These are phyloP conservation scores for Peromyscus aztecus DNA, from an alignment of 2,797 vertebrate species.

Conservation along the genomic window DNA sequence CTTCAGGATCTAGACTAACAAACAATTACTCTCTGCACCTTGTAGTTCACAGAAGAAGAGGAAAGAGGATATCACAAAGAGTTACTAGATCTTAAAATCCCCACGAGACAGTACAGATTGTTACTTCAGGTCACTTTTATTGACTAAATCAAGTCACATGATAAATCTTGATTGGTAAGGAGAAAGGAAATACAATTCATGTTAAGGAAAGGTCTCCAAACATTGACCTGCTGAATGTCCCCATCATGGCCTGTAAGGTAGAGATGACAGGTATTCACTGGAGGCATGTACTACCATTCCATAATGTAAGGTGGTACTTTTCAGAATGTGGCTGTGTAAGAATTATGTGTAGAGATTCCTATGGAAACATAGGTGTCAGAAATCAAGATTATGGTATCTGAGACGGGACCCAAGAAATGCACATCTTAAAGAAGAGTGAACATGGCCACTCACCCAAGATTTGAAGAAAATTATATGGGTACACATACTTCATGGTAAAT, in stretches of 20 bases:
- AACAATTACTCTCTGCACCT: background rate
- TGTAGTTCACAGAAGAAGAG: background rate
- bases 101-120: background rate
- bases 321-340: background rate
- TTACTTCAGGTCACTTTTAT: background rate
- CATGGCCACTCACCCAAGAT: background rate
- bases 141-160: background rate
- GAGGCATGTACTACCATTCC: background rate
- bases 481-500: background rate
- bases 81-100: background rate
- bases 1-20: background rate
- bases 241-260: no score
- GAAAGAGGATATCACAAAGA: background rate
- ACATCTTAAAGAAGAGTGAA: background rate
- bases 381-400: background rate
- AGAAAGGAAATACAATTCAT: background rate
- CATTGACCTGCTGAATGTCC: no score
- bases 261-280: background rate
- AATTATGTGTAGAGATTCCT: background rate
- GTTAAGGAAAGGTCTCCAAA: background rate
- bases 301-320: background rate
- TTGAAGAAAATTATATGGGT: background rate
- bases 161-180: background rate
- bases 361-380: background rate
- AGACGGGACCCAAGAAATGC: background rate